Conservation (phyloP, 2,888 invertebrate genomes). For the Seladonia tumulorum region DNA sequence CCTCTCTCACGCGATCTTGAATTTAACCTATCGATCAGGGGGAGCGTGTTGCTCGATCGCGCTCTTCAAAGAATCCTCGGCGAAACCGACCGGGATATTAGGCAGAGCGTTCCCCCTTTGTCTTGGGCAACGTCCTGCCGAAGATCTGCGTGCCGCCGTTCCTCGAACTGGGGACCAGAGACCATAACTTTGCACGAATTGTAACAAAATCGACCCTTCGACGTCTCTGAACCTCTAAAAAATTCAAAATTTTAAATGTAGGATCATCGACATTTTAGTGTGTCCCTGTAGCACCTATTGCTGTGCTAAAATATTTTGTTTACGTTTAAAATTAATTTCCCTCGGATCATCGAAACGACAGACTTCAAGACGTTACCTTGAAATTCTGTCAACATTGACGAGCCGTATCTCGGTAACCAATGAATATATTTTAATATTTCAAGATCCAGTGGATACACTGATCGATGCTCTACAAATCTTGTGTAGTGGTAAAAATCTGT, state of each 20-base stretch:
- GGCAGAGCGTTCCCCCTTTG: conserved; percentile 59
- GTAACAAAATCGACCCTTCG: background rate
- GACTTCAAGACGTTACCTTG: too few species aligned
- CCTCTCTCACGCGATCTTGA: conserved; percentile 70
- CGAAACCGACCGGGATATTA: conserved; percentile 53
- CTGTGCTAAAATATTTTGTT: too few species aligned
- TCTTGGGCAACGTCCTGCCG: conserved; percentile 36
- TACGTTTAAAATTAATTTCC: too few species aligned
- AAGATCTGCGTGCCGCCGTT: background rate
- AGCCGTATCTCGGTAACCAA: too few species aligned
- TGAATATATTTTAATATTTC: background rate
- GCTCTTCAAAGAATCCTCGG: conserved; percentile 34
- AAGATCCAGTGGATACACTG: background rate
- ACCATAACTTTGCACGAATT: background rate
- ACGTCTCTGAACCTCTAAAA: background rate
- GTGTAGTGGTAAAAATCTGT: background rate
- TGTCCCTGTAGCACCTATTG: too few species aligned
- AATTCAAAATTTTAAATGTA: too few species aligned
- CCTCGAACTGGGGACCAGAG: too few species aligned
- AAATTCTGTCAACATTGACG: too few species aligned
- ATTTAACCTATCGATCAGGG: conserved; percentile 68
- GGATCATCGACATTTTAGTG: too few species aligned
- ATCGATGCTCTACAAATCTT: background rate
- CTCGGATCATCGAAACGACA: too few species aligned
- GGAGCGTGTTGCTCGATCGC: conserved; percentile 54